phyloP scores from a whole-genome alignment of 2,797 vertebrate genomes.

The Sebastes itinus region DNA sequence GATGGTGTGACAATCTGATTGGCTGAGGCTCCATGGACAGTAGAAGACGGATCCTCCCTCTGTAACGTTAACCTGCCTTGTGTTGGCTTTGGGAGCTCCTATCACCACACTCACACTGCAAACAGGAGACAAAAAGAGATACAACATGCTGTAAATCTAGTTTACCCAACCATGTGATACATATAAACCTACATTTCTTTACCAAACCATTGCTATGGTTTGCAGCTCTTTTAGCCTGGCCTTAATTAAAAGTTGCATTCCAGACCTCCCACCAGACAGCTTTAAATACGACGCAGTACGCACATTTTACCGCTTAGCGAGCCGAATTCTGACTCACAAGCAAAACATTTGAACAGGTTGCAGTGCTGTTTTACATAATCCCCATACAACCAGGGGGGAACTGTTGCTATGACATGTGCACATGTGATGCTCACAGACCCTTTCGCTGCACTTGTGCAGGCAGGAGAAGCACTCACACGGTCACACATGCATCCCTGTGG shows the following conservation, averaged over 20 bases:
- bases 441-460: neutral
- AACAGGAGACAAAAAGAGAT: conserved; percentile 29
- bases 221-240: conserved; percentile 32
- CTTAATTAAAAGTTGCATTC: conserved; percentile 50
- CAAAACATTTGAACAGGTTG: conserved; percentile 65
- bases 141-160: conserved; percentile 9
- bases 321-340: conserved; percentile 35
- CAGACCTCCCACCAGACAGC: conserved; percentile 57
- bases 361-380: conserved; percentile 62
- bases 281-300: conserved; percentile 26
- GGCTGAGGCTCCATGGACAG: conserved; percentile 87
- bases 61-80: conserved; percentile 82
- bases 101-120: conserved; percentile 88
- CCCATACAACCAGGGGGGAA: conserved; percentile 15
- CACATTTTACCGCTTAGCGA: conserved; percentile 40
- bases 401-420: conserved; percentile 35
- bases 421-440: conserved; percentile 11
- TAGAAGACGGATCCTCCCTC: conserved; percentile 92
- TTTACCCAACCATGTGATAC: conserved; percentile 26
- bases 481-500: conserved; percentile 49
- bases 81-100: conserved; percentile 92
- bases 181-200: conserved; percentile 4
- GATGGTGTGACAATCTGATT: conserved; percentile 77
- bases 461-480: conserved; percentile 42
- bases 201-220: neutral